Conservation (phyloP, 1,140 invertebrate genomes). For the Chironomus striatipennis region DNA sequence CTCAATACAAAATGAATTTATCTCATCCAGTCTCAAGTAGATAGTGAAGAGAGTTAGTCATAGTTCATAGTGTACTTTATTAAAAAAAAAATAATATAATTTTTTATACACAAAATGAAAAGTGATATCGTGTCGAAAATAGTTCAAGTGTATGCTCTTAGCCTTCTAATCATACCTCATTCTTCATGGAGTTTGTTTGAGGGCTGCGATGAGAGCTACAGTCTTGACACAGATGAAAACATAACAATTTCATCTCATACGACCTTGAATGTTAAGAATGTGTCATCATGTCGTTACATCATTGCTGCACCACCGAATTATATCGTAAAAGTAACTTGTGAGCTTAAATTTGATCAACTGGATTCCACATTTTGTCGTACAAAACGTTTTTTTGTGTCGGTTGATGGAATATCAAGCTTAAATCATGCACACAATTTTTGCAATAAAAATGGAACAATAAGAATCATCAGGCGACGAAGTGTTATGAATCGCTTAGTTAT, state of each 20-base stretch:
- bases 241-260: neutral
- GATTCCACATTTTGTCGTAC: neutral
- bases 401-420: neutral
- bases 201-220: neutral
- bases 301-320: neutral
- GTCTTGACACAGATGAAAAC: neutral
- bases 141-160: no score
- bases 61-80: no score
- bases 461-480: neutral
- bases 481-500: neutral
- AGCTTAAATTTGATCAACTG: neutral
- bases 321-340: neutral
- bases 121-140: no score
- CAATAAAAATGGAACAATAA: conserved; percentile 11
- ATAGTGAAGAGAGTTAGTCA: no score
- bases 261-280: neutral
- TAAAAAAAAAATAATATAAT: no score
- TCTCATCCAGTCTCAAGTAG: no score
- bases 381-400: neutral
- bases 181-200: neutral
- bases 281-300: conserved; percentile 6
- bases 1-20: no score
- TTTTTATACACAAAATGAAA: no score
- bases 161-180: no score
- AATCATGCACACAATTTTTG: neutral